Evolutionary conservation across 2,888 invertebrate genomes (phyloP).

Genomic region (Pollenia labialis): DNA sequence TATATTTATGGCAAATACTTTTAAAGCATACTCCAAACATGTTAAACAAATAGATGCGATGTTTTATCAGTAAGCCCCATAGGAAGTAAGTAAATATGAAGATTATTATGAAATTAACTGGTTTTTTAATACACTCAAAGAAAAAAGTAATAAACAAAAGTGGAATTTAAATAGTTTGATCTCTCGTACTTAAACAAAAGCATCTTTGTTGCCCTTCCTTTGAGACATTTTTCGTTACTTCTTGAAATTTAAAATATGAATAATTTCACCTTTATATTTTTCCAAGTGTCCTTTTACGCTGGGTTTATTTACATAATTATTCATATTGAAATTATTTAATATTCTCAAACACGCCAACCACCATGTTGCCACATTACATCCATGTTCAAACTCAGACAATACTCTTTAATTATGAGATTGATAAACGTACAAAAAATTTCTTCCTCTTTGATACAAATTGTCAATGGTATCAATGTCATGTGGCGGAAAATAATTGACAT

Average conservation of each 20-base stretch:
- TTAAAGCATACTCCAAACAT: not conserved
- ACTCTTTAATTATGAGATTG: slow-evolving; percentile 24
- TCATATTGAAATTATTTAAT: slow-evolving; percentile 4
- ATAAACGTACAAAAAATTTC: slow-evolving; percentile 13
- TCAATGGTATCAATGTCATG: slow-evolving; percentile 17
- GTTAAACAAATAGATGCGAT: not conserved
- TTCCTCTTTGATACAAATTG: slow-evolving; percentile 18
- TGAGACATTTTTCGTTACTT: too few species aligned
- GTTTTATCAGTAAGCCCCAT: not conserved
- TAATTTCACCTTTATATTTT: not conserved
- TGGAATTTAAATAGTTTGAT: too few species aligned
- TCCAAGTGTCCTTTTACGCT: slow-evolving; percentile 6
- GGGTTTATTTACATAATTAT: slow-evolving; percentile 39
- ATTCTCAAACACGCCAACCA: not conserved
- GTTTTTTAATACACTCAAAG: not conserved
- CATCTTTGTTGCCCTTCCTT: too few species aligned
- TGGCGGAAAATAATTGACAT: slow-evolving; percentile 12
- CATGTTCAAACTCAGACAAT: slow-evolving; percentile 8
- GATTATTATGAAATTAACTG: not conserved
- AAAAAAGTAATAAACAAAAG: not conserved
- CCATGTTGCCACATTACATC: not conserved
- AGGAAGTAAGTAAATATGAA: not conserved
- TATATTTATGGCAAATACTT: slow-evolving; percentile 36
- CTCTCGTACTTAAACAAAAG: too few species aligned
- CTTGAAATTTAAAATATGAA: too few species aligned